Evolutionary conservation across 1,140 invertebrate genomes (phyloP).

Genomic region (Plectus sambesii): DNA sequence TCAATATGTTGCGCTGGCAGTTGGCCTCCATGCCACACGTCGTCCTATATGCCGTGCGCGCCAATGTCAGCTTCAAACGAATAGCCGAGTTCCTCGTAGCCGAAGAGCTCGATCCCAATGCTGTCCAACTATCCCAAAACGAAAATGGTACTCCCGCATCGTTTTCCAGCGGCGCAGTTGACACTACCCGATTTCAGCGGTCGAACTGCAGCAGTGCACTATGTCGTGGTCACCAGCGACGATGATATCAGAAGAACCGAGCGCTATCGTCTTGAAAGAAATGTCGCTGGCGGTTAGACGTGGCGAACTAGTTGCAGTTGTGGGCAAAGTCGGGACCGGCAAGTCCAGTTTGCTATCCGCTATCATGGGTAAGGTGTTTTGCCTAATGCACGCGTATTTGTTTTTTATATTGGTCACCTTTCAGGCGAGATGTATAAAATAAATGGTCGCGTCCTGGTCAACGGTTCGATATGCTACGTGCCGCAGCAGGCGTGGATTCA

Average conservation of each 20-base stretch:
- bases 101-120: conserved; percentile 34
- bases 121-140: conserved; percentile 11
- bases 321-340: conserved; percentile 51
- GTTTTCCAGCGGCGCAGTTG: too few relatives aligned
- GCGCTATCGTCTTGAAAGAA: conserved; percentile 10
- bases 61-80: too few relatives aligned
- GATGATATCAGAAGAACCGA: conserved; percentile 6
- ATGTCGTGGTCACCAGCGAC: conserved; percentile 16
- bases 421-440: conserved; percentile 48
- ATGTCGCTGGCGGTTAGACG: conserved; percentile 10
- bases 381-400: too few relatives aligned
- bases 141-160: too few relatives aligned
- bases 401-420: too few relatives aligned
- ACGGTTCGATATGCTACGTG: conserved; percentile 49
- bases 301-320: conserved; percentile 54
- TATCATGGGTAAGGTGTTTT: conserved; percentile 53
- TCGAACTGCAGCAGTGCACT: conserved; percentile 6
- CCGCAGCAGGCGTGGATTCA: conserved; percentile 54
- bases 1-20: too few relatives aligned
- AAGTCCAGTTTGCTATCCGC: conserved; percentile 54
- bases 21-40: conserved; percentile 42
- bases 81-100: conserved; percentile 39
- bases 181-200: conserved; percentile 1
- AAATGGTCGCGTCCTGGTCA: conserved; percentile 47
- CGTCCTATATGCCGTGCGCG: too few relatives aligned